These are phyloP conservation scores for Aethes cnicana DNA, from an alignment of 2,888 invertebrate species.

Conservation along the genomic window DNA sequence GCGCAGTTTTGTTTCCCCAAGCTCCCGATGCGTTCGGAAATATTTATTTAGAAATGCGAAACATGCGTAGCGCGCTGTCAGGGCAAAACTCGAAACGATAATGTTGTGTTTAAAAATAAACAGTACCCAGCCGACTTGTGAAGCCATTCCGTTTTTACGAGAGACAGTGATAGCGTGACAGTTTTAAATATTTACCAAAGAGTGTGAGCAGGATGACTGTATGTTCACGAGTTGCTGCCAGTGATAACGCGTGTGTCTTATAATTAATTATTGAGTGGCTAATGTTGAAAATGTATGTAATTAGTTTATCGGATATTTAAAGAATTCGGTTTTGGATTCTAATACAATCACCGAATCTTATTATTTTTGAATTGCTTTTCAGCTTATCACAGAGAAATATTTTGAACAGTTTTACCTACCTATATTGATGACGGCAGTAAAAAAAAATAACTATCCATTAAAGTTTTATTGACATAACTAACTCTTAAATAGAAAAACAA, in stretches of 20 bases:
- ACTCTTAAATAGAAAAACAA: no score
- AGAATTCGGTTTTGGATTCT: no score
- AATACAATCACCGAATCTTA: no score
- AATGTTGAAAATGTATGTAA: slow-evolving; percentile 6
- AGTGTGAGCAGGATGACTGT: slow-evolving; percentile 10
- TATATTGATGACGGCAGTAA: no score
- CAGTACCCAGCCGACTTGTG: slow-evolving; percentile 10
- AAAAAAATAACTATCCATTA: no score
- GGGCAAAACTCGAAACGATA: slow-evolving; percentile 14
- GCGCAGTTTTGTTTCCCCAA: slow-evolving; percentile 9
- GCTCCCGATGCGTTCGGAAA: background rate
- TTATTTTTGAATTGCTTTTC: no score
- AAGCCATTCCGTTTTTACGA: background rate
- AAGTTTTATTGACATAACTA: no score
- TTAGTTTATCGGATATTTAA: slow-evolving; percentile 20
- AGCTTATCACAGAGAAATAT: no score
- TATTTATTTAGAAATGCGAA: slow-evolving; percentile 2
- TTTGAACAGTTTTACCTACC: no score
- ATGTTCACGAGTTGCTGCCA: background rate
- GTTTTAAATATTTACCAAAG: background rate
- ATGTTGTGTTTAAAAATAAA: slow-evolving; percentile 27
- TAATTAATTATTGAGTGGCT: background rate
- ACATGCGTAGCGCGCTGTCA: slow-evolving; percentile 18
- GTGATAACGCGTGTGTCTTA: slow-evolving; percentile 4
- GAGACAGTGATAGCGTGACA: slow-evolving; percentile 6